Conservation (phyloP, 2,888 invertebrate species). For the Aporophyla nigra region DNA sequence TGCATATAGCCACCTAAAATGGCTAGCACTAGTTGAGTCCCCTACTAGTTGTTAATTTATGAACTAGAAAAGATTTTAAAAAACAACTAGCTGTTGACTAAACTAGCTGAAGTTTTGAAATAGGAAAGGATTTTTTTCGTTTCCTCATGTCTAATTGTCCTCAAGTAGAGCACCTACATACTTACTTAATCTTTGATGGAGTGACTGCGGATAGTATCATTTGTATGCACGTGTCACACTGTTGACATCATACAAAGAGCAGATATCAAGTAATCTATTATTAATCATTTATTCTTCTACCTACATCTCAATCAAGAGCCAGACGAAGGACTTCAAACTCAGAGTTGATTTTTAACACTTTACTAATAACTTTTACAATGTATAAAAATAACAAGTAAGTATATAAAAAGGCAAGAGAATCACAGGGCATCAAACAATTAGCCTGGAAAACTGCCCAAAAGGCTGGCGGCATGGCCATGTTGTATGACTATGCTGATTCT, state of each 20-base stretch:
- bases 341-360: neutral
- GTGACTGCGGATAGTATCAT: neutral
- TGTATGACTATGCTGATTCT: too few relatives aligned
- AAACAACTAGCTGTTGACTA: too few relatives aligned
- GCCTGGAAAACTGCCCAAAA: too few relatives aligned
- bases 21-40: constrained; percentile 43
- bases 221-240: constrained; percentile 29
- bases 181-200: neutral
- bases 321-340: neutral
- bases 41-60: constrained; percentile 27
- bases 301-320: constrained; percentile 10
- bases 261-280: constrained; percentile 15
- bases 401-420: too few relatives aligned
- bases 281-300: neutral
- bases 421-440: too few relatives aligned
- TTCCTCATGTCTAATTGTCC: neutral
- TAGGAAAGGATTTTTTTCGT: too few relatives aligned
- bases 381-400: too few relatives aligned
- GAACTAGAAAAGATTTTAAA: neutral
- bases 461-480: too few relatives aligned
- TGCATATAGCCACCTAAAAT: constrained; percentile 69
- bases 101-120: too few relatives aligned
- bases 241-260: constrained; percentile 22
- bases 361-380: neutral
- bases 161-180: too few relatives aligned